Base-by-base conservation (phyloP, 2,888 invertebrate genomes). In the Drosophila robusta region DNA sequence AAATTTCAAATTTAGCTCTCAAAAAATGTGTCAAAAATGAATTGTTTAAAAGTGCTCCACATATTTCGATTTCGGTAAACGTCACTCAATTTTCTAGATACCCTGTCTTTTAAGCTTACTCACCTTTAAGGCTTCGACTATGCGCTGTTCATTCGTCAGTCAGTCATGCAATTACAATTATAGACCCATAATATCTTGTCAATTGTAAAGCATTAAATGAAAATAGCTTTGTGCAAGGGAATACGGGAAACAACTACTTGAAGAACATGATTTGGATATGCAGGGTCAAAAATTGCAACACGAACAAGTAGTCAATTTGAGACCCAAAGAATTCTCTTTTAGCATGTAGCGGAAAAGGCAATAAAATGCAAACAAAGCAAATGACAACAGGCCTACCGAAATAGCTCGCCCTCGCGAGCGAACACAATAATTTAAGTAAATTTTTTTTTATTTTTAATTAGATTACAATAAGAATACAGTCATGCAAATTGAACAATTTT, bases 301-400 rank as follows among this genome's bases (percentile, higher is more conserved):
- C 6, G 26, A 26, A 45, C 12, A 34, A 24, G 29, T 9, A 39
- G 32, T 61, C 24, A 29, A 12, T 26, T 49, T 32, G 11, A 36
- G 34, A 39, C 8, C 18, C 36, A 67, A 56, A 55, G 42, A 39
- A 34, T 49, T 41, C 32, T 56, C 56, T 57, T 50, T 60, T 64
- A 22, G 32, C 58, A 36, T 46, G 38, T 60, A 86, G 52, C 87
- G 87, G 84, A 82, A 83, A 78, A 75, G 58, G 61, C 84, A 87
- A 80, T 84, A 73, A 87, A 73, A 70, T 60, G 70, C 75, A 64
- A 73, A 80, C 69, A 75, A 80, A 70, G 61, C 57, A 67, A 81
- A 79, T 71, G 49, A 62, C 50, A 79, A 63, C 62, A 66, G 26
- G 74, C 55, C 74, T 55, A 79, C 68, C 46, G 18, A 79, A 50